Evolutionary conservation across 2,888 invertebrate species (phyloP), one percentile per base, ranked within the genome.

Genomic region (Perizoma affinitatum): DNA sequence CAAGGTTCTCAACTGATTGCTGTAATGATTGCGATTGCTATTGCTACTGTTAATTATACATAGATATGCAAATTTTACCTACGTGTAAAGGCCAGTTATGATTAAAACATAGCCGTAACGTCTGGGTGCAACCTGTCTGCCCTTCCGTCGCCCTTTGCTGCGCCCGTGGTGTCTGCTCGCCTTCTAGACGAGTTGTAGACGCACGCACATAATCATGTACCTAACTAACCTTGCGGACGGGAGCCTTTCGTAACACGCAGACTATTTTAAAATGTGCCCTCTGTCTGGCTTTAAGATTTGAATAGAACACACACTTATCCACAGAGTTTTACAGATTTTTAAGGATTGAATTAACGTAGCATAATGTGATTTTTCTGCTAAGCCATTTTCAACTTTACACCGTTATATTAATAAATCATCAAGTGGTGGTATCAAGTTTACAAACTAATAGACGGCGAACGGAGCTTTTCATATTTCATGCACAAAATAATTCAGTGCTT

Each of bases 91-190:
- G 41, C 22, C 38, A 52, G 36, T 54, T 47, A 45, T 41, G 41
- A 41, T 5, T 11, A 47, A 41, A 41, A 34, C 41, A 35, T 52
- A 43, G 11, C 46, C 49, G 11, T 40, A 52, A 41, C 40, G 55
- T 63, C 45, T 50, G 59, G 55, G 50, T 46, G 60, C 57, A 58
- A 54, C 54, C 57, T 54, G 73, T 72, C 73, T 73, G 73, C 71
- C 73, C 71, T 73, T 71, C 69, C 71, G 67, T 65, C 66, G 75
- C 70, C 75, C 74, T 73, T 59, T 41, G 64, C 54, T 67, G 70
- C 67, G 71, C 64, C 66, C 65, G 65, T 62, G 63, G 51, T 55
- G 43, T 61, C 65, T 62, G 51, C 64, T 62, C 48, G 54, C 46
- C 48, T 54, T 55, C 63, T 54, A 65, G 60, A 52, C 56, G 53